Percentiles rank a stretch among this genome's conserved stretches.
Evolutionary conservation across 2,888 invertebrate genomes (phyloP).

Genomic region (Drosophila neotestacea): DNA sequence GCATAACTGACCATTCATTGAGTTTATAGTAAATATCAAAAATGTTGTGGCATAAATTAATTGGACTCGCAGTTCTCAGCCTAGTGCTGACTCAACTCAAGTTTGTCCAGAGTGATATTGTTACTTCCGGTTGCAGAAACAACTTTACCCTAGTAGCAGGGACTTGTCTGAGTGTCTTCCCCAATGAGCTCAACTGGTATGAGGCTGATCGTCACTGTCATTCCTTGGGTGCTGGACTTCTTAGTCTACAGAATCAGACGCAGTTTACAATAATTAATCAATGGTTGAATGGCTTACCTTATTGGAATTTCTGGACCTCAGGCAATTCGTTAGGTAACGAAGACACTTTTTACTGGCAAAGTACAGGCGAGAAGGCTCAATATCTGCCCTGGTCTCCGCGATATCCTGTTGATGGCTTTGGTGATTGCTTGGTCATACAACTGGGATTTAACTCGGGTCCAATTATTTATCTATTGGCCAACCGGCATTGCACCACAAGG

Average conservation of each 20-base stretch:
- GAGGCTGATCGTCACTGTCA: constrained; percentile 63
- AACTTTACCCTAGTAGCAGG: constrained; percentile 37
- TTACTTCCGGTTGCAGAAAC: constrained; percentile 17
- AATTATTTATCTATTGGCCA: constrained; percentile 1
- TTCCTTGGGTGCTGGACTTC: constrained; percentile 32
- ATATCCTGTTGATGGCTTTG: constrained; percentile 30
- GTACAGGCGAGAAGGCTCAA: constrained; percentile 35
- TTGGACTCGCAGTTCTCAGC: constrained; percentile 7
- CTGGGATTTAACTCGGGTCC: too few relatives aligned
- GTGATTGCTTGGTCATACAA: constrained; percentile 18
- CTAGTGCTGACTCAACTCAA: constrained; percentile 13
- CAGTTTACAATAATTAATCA: constrained; percentile 32
- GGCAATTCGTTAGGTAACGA: constrained; percentile 52
- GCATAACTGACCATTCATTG: too few relatives aligned
- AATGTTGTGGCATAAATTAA: constrained; percentile 27
- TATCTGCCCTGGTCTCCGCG: constrained; percentile 49
- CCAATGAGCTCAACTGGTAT: constrained; percentile 38
- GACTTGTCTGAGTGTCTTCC: not conserved
- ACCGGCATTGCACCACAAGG: not conserved
- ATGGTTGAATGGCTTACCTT: constrained; percentile 22
- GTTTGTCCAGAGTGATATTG: not conserved
- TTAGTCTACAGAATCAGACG: constrained; percentile 47
- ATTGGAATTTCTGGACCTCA: constrained; percentile 55
- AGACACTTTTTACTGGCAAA: constrained; percentile 53
- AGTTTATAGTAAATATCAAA: not conserved